A percentile compares a stretch with the other conserved stretches of the same genome.
Conservation (phyloP, 2,888 invertebrate genomes). For the Nephrotoma flavescens region DNA sequence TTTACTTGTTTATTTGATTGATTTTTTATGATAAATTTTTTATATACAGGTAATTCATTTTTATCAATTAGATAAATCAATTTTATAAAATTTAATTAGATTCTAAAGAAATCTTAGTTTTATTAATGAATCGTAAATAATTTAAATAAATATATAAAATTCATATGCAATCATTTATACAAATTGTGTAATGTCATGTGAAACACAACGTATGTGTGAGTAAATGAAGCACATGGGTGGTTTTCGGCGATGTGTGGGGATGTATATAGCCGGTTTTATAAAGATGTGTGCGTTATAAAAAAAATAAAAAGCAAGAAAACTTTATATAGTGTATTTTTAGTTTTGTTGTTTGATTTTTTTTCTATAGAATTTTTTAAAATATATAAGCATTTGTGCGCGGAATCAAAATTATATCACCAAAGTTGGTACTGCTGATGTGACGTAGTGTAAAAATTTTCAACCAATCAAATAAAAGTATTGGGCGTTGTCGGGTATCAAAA, state of each 20-base stretch:
- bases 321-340: neutral
- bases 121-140: neutral
- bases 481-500: constrained; percentile 20
- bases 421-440: constrained; percentile 5
- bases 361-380: neutral
- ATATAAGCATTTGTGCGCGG: neutral
- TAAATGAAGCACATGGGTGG: neutral
- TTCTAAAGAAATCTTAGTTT: neutral
- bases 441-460: constrained; percentile 7
- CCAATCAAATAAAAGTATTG: constrained; percentile 18
- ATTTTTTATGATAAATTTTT: neutral
- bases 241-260: neutral
- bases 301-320: neutral
- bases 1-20: neutral
- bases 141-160: neutral
- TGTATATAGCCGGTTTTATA: neutral
- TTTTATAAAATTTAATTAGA: neutral
- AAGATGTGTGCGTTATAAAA: neutral
- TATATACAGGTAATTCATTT: neutral
- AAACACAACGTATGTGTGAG: neutral
- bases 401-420: constrained; percentile 2
- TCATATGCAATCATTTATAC: neutral
- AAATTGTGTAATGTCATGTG: neutral
- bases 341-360: neutral
- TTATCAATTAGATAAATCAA: neutral